Evolutionary conservation across 1,140 invertebrate genomes (phyloP).

Genomic region (Centruroides sculpturatus): DNA sequence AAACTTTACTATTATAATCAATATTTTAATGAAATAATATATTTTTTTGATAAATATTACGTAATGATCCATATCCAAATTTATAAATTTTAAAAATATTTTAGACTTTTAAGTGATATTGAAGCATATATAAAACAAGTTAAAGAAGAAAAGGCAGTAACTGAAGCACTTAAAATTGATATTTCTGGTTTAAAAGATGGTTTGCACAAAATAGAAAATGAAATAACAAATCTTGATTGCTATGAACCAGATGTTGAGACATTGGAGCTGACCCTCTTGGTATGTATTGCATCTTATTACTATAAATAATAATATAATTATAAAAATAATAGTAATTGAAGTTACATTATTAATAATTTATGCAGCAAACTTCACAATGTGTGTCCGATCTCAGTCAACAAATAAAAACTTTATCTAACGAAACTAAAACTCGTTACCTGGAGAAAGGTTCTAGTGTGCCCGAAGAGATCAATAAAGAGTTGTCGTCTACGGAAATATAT

Average conservation of each 20-base stretch:
- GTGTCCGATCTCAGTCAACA: slow-evolving; percentile 14
- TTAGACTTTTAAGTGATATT: slow-evolving; percentile 13
- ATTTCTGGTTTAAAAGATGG: slow-evolving; percentile 37
- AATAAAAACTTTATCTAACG: slow-evolving; percentile 36
- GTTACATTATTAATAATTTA: not conserved
- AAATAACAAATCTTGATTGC: slow-evolving; percentile 10
- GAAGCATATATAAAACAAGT: slow-evolving; percentile 18
- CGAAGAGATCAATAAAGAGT: slow-evolving; percentile 42
- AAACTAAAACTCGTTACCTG: slow-evolving; percentile 49
- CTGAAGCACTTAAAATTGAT: slow-evolving; percentile 36
- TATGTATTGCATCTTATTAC: not conserved
- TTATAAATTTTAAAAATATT: not conserved
- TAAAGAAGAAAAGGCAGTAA: slow-evolving; percentile 40
- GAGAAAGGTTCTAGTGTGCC: slow-evolving; percentile 51
- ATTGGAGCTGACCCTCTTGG: slow-evolving; percentile 8
- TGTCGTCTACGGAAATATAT: slow-evolving; percentile 38
- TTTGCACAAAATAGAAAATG: slow-evolving; percentile 9
- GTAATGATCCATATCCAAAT: not conserved
- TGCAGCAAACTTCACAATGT: slow-evolving; percentile 17
- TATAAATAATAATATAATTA: not conserved
- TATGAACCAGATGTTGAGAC: slow-evolving; percentile 9
- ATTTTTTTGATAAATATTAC: not conserved
- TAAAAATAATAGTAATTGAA: no score
- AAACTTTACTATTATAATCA: no score
- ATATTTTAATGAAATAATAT: not conserved